Base-by-base conservation (phyloP, 2,797 vertebrate species). In the Lindbergichthys nudifrons region DNA sequence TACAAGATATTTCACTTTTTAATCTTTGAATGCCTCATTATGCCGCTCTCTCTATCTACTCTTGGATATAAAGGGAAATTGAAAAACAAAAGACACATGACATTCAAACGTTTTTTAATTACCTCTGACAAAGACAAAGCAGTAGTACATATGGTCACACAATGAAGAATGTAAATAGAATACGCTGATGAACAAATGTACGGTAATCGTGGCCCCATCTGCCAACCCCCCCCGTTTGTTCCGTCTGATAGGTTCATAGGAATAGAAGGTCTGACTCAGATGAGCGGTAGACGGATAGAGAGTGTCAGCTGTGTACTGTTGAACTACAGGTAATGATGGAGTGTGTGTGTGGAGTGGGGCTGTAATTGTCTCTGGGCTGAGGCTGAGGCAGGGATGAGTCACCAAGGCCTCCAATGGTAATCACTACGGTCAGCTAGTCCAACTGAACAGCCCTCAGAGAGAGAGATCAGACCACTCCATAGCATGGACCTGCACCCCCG, bases 361-460 rank as follows among this genome's bases (percentile, higher is more conserved):
- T 77, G 63, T 87, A 80, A 86, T 85, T 80, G 78, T 89, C 77
- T 88, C 68, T 73, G 73, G 70, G 73, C 77, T 63, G 70, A 85
- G 26, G 73, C 75, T 59, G 76, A 84, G 79, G 80, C 65, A 52
- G 58, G 14, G 61, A 87, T 90, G 89, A 93, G 68, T 93, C 91
- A 93, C 76, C 60, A 26, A 19, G 50, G 77, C 73, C 67, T 71
- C 51, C 2, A 84, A 88, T 86, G 80, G 83, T 90, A 91, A 90
- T 92, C 82, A 82, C 66, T 30, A 53, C 7, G 64, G 50, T 58
- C 67, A 60, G 74, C 73, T 79, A 42, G 75, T 75, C 73, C 77
- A 83, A 79, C 83, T 84, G 68, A 78, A 81, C 81, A 77, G 32
- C 63, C 51, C 71, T 82, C 8, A 2, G 67, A 82, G 66, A 36